Base-by-base conservation (phyloP, 2,113 vertebrate genomes). In the Crotalus horridus region DNA sequence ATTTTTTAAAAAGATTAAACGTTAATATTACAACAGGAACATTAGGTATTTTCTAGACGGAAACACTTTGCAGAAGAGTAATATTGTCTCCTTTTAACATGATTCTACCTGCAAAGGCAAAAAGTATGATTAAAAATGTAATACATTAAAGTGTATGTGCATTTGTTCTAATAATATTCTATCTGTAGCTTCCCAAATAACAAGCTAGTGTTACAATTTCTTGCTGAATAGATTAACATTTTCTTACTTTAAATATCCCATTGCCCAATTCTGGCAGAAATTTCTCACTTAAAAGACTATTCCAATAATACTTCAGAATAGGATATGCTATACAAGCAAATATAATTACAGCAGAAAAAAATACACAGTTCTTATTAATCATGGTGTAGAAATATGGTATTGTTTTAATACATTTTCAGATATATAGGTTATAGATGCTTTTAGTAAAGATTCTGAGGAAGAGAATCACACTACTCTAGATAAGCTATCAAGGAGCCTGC, bases 21-120 rank as follows among this genome's bases (percentile, higher is more conserved):
- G 58, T 46, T n/a, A 81, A 81, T 74, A 90, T n/a, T 55, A 74
- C 17, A 74, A 55, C 39, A 48, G 54, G 23, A 81, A 23, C 3
- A 59, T 13, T 89, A 33, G 94, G 17, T 26, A 56, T 89, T 1
- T 23, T 95, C 97, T 98, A 99, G 96, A 54, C 98, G 94, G 99
- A 97, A 89, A 99, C 99, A 69, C 99, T 99, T 94, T 99, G 99
- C 48, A 99, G 98, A 90, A 99, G 97, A 87, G 99, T 99, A 93
- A 99, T 99, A 96, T 99, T 99, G 97, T 99, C 99, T 95, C 99
- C 99, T 97, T 99, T 99, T 85, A 99, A 96, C 99, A 99, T 99
- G 97, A 99, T 97, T 96, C 99, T 98, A 93, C 99, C 99, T 99
- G 97, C 33, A 96, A 97, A 17, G 96, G 55, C 96, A 92, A 97